phyloP scores from a whole-genome alignment of 1,140 invertebrate species.

The Drosophila paulistorum region DNA sequence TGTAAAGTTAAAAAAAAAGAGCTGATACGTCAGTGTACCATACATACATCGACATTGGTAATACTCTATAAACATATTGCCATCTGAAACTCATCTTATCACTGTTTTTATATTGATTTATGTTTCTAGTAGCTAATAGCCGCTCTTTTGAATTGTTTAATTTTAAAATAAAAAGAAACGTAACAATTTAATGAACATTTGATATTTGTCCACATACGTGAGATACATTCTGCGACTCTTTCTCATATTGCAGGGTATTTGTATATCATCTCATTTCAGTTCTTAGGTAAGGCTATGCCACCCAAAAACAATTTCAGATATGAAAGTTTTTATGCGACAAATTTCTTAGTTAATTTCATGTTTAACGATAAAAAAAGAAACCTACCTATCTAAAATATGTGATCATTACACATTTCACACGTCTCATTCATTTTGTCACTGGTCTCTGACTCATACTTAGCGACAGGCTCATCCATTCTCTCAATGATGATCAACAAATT shows the following conservation, averaged over 20 bases:
- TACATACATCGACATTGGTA: neutral
- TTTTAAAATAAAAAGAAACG: too few species aligned
- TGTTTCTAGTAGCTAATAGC: too few species aligned
- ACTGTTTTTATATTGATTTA: neutral
- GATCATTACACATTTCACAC: conserved; percentile 31
- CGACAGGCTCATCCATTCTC: conserved; percentile 12
- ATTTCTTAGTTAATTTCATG: neutral
- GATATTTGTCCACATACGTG: too few species aligned
- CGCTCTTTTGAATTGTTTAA: too few species aligned
- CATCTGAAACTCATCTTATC: too few species aligned
- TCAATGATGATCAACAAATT: neutral
- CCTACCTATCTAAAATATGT: neutral
- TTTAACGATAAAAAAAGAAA: neutral
- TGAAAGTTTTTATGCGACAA: conserved; percentile 12
- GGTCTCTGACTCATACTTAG: conserved; percentile 43
- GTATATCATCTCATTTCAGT: too few species aligned
- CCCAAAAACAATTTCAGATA: conserved; percentile 28
- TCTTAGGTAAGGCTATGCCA: conserved; percentile 20
- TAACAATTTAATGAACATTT: too few species aligned
- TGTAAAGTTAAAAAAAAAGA: conserved; percentile 12
- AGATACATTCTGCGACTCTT: too few species aligned
- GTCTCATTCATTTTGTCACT: neutral
- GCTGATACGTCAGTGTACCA: neutral
- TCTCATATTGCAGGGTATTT: neutral
- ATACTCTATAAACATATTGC: neutral